phyloP scores from a whole-genome alignment of 2,113 vertebrate genomes.

The Penelope pileata region DNA sequence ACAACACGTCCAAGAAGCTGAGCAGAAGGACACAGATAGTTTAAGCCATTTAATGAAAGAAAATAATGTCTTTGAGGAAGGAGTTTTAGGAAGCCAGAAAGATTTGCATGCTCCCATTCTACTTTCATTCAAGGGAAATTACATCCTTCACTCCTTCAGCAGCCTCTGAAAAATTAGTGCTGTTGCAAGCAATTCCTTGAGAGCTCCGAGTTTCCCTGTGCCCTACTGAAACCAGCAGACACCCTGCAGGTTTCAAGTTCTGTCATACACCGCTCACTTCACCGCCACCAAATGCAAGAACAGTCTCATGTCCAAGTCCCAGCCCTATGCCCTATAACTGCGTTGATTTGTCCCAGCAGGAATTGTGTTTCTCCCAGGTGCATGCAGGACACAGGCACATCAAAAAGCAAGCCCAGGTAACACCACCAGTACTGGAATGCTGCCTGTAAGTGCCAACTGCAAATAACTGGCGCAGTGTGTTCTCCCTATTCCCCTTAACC shows the following conservation, averaged over 20 bases:
- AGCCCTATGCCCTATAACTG: accelerated
- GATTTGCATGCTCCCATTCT: background rate
- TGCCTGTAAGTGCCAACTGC: background rate
- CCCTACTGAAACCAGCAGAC: background rate
- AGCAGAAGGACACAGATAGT: background rate
- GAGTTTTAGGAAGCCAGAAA: background rate
- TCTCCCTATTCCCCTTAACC: background rate
- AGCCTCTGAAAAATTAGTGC: background rate
- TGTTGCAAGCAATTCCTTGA: background rate
- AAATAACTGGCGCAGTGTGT: background rate
- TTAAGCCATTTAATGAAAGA: background rate
- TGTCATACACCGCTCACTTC: background rate
- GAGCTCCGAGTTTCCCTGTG: background rate
- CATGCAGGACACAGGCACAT: accelerated
- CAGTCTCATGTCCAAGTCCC: background rate
- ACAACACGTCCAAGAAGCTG: background rate
- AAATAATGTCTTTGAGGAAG: background rate
- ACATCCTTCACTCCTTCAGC: background rate
- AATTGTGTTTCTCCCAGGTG: accelerated
- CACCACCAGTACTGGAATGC: accelerated
- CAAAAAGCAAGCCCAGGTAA: accelerated
- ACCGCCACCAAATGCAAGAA: background rate
- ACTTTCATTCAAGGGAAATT: background rate
- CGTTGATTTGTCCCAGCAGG: background rate
- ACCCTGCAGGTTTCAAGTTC: background rate